Conservation (phyloP, 2,113 vertebrate genomes). For the Struthio camelus region DNA sequence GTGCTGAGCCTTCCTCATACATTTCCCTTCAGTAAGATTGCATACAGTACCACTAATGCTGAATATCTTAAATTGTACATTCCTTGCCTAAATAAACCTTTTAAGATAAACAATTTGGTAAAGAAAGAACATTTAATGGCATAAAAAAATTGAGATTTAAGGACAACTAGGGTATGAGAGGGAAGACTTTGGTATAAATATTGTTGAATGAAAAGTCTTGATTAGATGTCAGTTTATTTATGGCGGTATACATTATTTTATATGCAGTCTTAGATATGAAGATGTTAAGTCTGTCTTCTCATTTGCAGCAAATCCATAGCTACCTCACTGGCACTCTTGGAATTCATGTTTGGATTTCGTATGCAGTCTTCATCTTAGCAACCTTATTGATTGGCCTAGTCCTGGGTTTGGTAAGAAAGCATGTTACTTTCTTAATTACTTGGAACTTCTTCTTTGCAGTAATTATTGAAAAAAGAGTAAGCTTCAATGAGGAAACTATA, state of each 20-base stretch:
- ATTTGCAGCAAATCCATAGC: slow-evolving; percentile 83
- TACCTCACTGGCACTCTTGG: slow-evolving; percentile 85
- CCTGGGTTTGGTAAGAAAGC: slow-evolving; percentile 84
- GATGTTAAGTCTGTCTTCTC: neutral
- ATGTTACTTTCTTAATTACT: neutral
- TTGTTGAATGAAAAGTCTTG: neutral
- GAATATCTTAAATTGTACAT: neutral
- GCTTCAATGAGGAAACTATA: neutral
- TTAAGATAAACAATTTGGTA: neutral
- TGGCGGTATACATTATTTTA: neutral
- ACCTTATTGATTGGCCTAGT: slow-evolving; percentile 84
- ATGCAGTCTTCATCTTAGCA: slow-evolving; percentile 80
- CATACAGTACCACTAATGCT: neutral
- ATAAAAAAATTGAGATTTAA: neutral
- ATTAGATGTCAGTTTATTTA: neutral
- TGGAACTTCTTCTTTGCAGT: neutral
- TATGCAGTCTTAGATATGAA: neutral
- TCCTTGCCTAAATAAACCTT: neutral
- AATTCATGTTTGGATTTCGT: slow-evolving; percentile 84
- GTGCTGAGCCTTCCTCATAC: neutral
- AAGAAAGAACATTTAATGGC: neutral
- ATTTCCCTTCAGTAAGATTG: neutral
- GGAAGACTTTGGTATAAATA: neutral
- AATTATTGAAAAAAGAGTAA: neutral
- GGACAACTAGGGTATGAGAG: neutral